Conservation (phyloP, 2,113 vertebrate genomes). For the Nerophis ophidion region DNA sequence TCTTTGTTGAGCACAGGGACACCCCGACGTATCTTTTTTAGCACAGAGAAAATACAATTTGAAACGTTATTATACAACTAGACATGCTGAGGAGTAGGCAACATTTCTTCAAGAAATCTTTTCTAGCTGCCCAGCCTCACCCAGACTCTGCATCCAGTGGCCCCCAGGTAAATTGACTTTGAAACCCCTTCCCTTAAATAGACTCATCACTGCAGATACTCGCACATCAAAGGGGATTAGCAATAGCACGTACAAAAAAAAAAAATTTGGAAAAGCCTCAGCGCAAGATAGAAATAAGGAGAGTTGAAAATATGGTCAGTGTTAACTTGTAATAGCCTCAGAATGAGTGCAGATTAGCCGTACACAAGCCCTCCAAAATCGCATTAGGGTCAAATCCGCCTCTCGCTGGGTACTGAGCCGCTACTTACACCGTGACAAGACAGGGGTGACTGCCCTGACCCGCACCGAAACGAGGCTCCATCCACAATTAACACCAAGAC, state of each 20-base stretch:
- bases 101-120: no score
- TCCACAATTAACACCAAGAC: not conserved
- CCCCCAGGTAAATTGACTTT: no score
- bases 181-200: constrained; percentile 59
- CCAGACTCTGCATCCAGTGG: no score
- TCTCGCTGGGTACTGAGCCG: constrained; percentile 53
- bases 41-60: no score
- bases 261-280: constrained; percentile 4
- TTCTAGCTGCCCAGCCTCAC: no score
- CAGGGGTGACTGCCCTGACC: constrained; percentile 40
- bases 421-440: constrained; percentile 62
- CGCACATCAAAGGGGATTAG: constrained; percentile 61
- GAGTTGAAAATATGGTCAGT: constrained; percentile 41
- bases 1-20: no score
- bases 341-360: constrained; percentile 63
- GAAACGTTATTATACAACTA: no score
- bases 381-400: constrained; percentile 58
- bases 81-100: no score
- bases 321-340: constrained; percentile 46
- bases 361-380: constrained; percentile 58
- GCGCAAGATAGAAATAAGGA: constrained; percentile 17
- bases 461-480: constrained; percentile 30
- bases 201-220: constrained; percentile 55
- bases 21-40: no score
- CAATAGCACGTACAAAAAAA: constrained; percentile 34